Conservation (phyloP, 1,140 invertebrate species). For the Cherax quadricarinatus region DNA sequence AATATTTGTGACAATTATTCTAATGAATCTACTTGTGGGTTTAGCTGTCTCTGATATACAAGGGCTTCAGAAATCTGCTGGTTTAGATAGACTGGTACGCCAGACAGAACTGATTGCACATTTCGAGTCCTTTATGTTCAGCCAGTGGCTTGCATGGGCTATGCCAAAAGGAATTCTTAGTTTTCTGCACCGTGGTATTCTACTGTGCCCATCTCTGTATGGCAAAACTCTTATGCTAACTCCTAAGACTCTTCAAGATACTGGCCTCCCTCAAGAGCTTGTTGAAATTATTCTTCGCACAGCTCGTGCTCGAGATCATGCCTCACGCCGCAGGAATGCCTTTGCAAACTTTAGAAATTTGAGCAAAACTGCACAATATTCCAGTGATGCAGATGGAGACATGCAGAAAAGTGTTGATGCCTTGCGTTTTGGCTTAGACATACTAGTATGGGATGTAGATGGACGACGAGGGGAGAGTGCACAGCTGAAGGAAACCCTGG, state of each 20-base stretch:
- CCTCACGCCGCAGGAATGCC: constrained; percentile 61
- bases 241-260: constrained; percentile 88
- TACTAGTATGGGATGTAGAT: constrained; percentile 71
- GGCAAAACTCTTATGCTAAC: constrained; percentile 83
- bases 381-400: constrained; percentile 58
- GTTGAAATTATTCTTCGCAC: constrained; percentile 84
- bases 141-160: constrained; percentile 79
- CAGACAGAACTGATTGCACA: constrained; percentile 89
- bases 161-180: constrained; percentile 82
- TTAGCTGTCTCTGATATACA: constrained; percentile 89
- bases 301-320: constrained; percentile 74
- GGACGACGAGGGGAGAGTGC: constrained; percentile 49
- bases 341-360: constrained; percentile 70
- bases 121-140: constrained; percentile 88
- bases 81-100: constrained; percentile 86
- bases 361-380: constrained; percentile 66
- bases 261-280: constrained; percentile 85
- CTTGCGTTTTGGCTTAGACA: constrained; percentile 66
- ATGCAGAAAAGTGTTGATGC: constrained; percentile 67
- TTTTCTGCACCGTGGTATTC: constrained; percentile 82
- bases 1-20: constrained; percentile 88
- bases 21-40: constrained; percentile 89
- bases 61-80: constrained; percentile 88
- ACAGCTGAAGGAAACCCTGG: constrained; percentile 53
- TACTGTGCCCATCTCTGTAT: constrained; percentile 84